Evolutionary conservation across 2,888 invertebrate species (phyloP).

Genomic region (Meteorus colon): DNA sequence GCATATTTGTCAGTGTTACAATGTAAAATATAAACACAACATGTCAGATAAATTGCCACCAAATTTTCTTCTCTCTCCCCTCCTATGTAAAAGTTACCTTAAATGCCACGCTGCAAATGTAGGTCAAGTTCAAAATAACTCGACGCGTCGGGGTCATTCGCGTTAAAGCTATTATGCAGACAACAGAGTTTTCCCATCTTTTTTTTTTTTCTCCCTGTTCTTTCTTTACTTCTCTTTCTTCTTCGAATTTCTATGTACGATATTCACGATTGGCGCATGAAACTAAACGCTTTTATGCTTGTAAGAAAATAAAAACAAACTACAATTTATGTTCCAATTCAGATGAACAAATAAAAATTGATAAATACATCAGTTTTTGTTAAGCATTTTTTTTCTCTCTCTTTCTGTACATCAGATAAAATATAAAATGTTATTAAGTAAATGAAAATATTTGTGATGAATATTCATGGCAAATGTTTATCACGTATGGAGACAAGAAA

Average conservation of each 20-base stretch:
- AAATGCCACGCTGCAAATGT: conserved; percentile 47
- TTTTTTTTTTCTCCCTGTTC: conserved; percentile 22
- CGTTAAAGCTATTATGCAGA: conserved; percentile 29
- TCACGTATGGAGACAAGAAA: conserved; percentile 16
- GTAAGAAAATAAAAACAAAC: not conserved
- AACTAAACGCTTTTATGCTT: not conserved
- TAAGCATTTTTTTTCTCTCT: not conserved
- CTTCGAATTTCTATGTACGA: not conserved
- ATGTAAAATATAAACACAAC: not conserved
- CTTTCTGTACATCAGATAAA: no score
- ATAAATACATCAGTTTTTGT: no score
- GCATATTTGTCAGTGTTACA: not conserved
- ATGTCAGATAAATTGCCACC: not conserved
- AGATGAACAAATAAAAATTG: not conserved
- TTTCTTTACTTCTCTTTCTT: conserved; percentile 32
- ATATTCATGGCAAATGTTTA: conserved; percentile 18
- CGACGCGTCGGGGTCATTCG: conserved; percentile 49
- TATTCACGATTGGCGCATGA: conserved; percentile 44
- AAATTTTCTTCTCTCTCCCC: not conserved
- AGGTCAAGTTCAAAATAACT: conserved; percentile 66
- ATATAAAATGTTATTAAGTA: no score
- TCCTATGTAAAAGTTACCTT: not conserved
- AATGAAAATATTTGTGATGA: conserved; percentile 29
- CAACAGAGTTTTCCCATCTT: conserved; percentile 28
- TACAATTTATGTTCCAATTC: not conserved